Evolutionary conservation across 2,888 invertebrate species (phyloP).

Genomic region (Brachypterus glaber): DNA sequence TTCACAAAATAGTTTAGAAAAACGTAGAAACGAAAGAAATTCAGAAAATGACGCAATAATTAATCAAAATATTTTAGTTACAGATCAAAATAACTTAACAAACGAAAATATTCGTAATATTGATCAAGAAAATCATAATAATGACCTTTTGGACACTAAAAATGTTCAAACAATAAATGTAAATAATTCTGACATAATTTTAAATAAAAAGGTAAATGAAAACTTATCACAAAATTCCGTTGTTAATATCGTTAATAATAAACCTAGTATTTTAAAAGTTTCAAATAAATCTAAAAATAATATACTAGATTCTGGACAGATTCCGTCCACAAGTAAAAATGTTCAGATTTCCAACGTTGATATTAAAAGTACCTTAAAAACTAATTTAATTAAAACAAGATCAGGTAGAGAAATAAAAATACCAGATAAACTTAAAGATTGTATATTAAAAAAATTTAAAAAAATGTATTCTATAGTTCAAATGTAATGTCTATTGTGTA

Average conservation of each 20-base stretch:
- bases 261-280: conserved; percentile 1
- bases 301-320: too few species aligned
- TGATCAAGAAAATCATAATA: not conserved
- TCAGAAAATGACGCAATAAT: not conserved
- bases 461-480: not conserved
- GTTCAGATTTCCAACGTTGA: too few species aligned
- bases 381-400: too few species aligned
- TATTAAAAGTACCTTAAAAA: too few species aligned
- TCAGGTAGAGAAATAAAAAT: too few species aligned
- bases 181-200: conserved; percentile 1
- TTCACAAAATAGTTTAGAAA: conserved; percentile 1
- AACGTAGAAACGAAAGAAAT: not conserved
- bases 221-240: too few species aligned
- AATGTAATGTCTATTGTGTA: too few species aligned
- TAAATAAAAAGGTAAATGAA: too few species aligned
- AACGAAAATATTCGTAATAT: not conserved
- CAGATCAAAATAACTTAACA: not conserved
- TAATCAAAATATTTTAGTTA: not conserved
- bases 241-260: too few species aligned
- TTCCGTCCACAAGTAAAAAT: too few species aligned
- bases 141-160: not conserved
- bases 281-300: not conserved
- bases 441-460: not conserved
- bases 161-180: too few species aligned
- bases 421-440: too few species aligned